Evolutionary conservation across 2,797 vertebrate species (phyloP), one percentile per base, ranked within the genome.

Genomic region (Hippoglossus hippoglossus): DNA sequence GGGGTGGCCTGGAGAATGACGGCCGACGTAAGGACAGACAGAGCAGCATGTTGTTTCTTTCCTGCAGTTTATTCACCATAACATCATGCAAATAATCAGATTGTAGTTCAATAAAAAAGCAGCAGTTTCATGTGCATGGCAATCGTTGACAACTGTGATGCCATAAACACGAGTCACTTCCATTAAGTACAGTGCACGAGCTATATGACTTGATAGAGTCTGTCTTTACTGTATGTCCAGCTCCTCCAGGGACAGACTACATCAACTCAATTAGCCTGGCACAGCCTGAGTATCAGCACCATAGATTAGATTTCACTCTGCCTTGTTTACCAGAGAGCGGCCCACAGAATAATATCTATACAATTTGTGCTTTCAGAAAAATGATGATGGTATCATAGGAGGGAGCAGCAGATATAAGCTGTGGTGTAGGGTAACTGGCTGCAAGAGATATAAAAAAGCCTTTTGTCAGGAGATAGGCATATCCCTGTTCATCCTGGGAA

Each of bases 261-360:
- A 92, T 93, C 90, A 93, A 93, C 92, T 92, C 91, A 91, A 93
- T 93, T 93, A 94, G 91, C 89, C 86, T 88, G 90, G 91, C 87
- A 89, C 89, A 90, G 88, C 87, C 90, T 75, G 80, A 91, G 90
- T 89, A 93, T 93, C 90, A 94, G 89, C 93, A 92, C 91, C 89
- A 91, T 90, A 91, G 92, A 93, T 95, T 94, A 92, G 91, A 93
- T 94, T 93, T 93, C 87, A 85, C 75, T 82, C 81, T 83, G 91
- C 84, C 83, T 93, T 93, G 94, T 95, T 94, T 94, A 93, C 93
- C 91, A 89, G 89, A 78, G 89, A 93, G 88, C 67, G 82, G 81
- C 87, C 88, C 70, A 68, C 92, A 86, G 91, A 92, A 92, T 94
- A 95, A 94, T 93, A 94, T 91, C 92, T 94, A 94, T 93, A 94